Conservation (phyloP, 2,113 vertebrate species). For the Platysteira castanea region DNA sequence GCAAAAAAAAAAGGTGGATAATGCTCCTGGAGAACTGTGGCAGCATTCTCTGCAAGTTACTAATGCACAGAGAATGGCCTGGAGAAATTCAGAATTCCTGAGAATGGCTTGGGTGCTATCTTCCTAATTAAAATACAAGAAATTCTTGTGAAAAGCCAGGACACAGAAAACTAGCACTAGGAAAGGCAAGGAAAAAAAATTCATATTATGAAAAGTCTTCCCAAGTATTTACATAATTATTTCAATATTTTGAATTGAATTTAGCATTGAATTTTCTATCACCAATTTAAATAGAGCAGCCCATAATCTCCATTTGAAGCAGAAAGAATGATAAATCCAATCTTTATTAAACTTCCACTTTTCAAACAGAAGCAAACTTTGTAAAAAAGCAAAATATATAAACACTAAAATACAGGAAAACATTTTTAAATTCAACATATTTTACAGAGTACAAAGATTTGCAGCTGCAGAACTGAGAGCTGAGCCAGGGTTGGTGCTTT, state of each 20-base stretch:
- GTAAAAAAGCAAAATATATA: background rate
- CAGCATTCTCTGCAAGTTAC: background rate
- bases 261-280: background rate
- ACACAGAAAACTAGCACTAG: background rate
- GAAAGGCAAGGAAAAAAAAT: background rate
- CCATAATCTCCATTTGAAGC: background rate
- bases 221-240: background rate
- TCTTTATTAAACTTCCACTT: conserved; percentile 33
- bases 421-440: background rate
- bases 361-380: background rate
- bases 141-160: background rate
- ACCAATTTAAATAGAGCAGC: background rate
- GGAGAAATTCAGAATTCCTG: background rate
- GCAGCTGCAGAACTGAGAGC: background rate
- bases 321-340: background rate
- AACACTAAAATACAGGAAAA: background rate
- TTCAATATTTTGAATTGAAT: background rate
- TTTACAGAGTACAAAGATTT: background rate
- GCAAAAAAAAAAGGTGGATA: background rate
- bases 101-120: background rate
- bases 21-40: background rate
- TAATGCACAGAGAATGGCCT: rapidly evolving
- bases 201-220: rapidly evolving
- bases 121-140: background rate
- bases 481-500: background rate